Percentiles rank a stretch among this genome's conserved stretches.
Evolutionary conservation across 2,888 invertebrate species (phyloP).

Genomic region (Macrosiphum euphorbiae): DNA sequence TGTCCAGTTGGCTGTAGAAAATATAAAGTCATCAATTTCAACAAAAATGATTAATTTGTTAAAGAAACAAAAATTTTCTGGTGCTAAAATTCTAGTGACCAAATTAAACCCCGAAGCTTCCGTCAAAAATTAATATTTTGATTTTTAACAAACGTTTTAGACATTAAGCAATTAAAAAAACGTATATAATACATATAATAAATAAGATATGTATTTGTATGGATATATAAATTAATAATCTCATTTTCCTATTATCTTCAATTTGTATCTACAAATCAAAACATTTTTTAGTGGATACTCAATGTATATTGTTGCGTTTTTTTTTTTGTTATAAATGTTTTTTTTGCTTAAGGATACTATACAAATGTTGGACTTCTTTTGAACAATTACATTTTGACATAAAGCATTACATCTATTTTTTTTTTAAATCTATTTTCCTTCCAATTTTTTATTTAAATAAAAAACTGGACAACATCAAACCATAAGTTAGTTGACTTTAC

Average conservation of each 20-base stretch:
- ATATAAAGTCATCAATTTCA: conserved; percentile 8
- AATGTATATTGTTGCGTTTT: background rate
- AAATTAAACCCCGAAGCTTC: conserved; percentile 13
- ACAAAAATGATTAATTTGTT: background rate
- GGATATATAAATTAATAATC: background rate
- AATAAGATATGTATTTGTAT: background rate
- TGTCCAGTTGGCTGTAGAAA: background rate
- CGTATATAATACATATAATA: background rate
- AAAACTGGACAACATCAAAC: background rate
- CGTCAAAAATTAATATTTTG: background rate
- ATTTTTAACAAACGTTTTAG: background rate
- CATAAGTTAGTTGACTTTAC: background rate
- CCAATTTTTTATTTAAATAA: background rate
- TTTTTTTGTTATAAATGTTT: background rate
- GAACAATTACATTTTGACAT: background rate
- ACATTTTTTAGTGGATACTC: background rate
- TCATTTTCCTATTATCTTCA: background rate
- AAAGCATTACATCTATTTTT: background rate
- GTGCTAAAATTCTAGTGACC: conserved; percentile 47
- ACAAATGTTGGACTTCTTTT: background rate
- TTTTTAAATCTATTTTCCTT: background rate
- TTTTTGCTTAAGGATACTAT: background rate
- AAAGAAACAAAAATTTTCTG: conserved; percentile 24
- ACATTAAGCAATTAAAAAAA: background rate
- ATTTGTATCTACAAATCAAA: background rate